Evolutionary conservation across 2,797 vertebrate species (phyloP).

Genomic region (Coregonus sp.): DNA sequence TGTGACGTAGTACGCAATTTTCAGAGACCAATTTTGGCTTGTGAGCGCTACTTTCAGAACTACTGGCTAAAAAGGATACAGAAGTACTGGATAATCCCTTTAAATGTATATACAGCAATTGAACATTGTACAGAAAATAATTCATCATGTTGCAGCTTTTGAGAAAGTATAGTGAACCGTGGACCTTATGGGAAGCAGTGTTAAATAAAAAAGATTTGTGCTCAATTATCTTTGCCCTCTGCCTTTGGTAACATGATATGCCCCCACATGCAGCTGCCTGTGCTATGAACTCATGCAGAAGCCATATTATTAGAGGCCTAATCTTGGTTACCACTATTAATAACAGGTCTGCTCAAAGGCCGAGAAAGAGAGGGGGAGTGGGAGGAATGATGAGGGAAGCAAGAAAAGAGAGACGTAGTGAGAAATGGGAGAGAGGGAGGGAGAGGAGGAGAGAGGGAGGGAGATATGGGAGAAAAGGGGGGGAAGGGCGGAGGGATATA

Average conservation of each 20-base stretch:
- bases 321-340: constrained; percentile 35
- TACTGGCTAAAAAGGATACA: no score
- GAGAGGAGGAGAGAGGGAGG: background rate
- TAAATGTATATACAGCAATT: background rate
- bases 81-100: no score
- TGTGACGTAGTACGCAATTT: no score
- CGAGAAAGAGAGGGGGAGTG: background rate
- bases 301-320: constrained; percentile 20
- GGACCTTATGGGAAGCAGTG: constrained; percentile 8
- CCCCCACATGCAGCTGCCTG: constrained; percentile 20
- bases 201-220: background rate
- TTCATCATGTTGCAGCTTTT: background rate
- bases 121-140: background rate
- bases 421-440: no score
- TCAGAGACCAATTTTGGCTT: no score
- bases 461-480: no score
- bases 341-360: constrained; percentile 7
- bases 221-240: background rate
- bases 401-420: background rate
- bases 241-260: background rate
- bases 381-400: background rate
- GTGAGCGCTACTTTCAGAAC: no score
- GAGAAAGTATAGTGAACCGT: background rate
- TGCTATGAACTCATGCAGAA: constrained; percentile 23
- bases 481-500: no score